phyloP scores from a whole-genome alignment of 2,888 invertebrate genomes.

The Tridacna crocea region DNA sequence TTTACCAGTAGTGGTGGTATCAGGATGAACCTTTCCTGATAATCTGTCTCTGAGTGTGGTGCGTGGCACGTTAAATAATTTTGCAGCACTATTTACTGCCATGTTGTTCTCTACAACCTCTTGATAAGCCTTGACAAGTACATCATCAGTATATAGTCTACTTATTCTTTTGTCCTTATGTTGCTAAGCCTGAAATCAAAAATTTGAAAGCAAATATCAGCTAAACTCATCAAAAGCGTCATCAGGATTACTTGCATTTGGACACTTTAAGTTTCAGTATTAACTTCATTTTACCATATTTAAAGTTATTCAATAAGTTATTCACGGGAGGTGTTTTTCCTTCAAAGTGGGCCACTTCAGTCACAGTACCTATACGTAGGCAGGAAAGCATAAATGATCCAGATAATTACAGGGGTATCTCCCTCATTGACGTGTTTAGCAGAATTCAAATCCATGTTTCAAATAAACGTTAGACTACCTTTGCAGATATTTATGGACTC shows the following conservation, averaged over 20 bases:
- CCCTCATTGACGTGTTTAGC: neutral
- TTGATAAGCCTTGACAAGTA: slow-evolving; percentile 29
- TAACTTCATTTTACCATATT: too few species aligned
- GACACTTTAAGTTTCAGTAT: too few species aligned
- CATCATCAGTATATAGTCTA: slow-evolving; percentile 25
- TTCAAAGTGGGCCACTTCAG: neutral
- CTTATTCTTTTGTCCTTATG: too few species aligned
- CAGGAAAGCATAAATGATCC: neutral
- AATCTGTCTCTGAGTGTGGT: slow-evolving; percentile 36
- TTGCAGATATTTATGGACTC: neutral
- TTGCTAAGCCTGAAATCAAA: too few species aligned
- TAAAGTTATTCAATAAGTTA: slow-evolving; percentile 9
- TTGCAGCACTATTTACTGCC: slow-evolving; percentile 15
- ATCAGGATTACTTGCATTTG: too few species aligned
- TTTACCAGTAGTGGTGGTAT: neutral
- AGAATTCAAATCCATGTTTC: slow-evolving; percentile 3
- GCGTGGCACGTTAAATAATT: slow-evolving; percentile 28
- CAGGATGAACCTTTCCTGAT: slow-evolving; percentile 24
- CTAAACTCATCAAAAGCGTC: too few species aligned
- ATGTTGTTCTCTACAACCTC: neutral
- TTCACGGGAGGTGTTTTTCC: neutral
- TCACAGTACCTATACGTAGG: slow-evolving; percentile 13
- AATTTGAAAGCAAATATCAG: too few species aligned
- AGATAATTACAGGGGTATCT: slow-evolving; percentile 19
- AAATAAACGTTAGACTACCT: neutral